Evolutionary conservation across 1,140 invertebrate genomes (phyloP).

Genomic region (Drosophila littoralis): DNA sequence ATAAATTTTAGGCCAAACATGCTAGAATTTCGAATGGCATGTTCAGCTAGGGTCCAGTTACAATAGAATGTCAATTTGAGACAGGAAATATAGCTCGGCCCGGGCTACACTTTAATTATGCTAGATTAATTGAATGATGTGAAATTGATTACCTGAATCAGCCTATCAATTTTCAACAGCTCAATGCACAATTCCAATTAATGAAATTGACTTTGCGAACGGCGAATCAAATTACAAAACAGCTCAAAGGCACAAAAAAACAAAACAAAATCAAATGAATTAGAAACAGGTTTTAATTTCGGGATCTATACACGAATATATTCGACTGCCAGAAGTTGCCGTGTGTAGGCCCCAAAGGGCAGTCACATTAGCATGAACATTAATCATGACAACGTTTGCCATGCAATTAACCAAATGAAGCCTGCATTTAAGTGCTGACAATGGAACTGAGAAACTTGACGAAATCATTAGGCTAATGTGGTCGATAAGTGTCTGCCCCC

Average conservation of each 20-base stretch:
- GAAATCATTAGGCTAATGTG: conserved; percentile 80
- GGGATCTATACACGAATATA: neutral
- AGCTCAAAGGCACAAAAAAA: neutral
- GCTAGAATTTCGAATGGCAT: too few relatives aligned
- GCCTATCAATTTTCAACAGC: conserved; percentile 42
- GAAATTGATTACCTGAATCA: conserved; percentile 43
- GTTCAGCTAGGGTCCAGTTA: too few relatives aligned
- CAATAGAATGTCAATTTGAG: conserved; percentile 1
- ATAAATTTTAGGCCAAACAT: too few relatives aligned
- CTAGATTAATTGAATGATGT: conserved; percentile 36
- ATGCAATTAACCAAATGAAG: conserved; percentile 81
- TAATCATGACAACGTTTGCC: conserved; percentile 77
- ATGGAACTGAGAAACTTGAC: conserved; percentile 56
- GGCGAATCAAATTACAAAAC: conserved; percentile 13
- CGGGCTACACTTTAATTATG: conserved; percentile 1
- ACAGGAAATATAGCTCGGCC: neutral
- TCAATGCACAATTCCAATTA: conserved; percentile 47
- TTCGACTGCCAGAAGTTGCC: neutral
- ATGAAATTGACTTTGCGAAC: conserved; percentile 31
- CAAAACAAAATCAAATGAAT: conserved; percentile 20
- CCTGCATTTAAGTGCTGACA: conserved; percentile 80
- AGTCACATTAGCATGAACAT: conserved; percentile 64
- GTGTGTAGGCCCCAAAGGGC: conserved; percentile 44
- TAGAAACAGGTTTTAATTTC: conserved; percentile 34
- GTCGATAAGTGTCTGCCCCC: conserved; percentile 70